Evolutionary conservation across 2,797 vertebrate species (phyloP).

Genomic region (Myotis planiceps): DNA sequence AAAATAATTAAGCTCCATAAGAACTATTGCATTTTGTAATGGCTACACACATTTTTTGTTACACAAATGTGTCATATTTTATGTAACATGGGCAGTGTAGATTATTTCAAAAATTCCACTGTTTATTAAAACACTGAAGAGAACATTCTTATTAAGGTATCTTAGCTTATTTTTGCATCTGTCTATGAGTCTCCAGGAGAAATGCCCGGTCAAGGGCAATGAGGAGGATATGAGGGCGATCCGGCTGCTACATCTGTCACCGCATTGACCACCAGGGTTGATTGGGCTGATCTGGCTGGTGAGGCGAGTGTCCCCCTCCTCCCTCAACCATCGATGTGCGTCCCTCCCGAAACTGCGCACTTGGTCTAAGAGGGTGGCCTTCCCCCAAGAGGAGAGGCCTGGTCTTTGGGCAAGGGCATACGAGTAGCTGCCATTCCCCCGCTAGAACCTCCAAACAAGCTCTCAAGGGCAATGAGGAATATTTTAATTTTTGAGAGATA

Average conservation of each 20-base stretch:
- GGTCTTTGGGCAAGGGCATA: no score
- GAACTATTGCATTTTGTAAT: neutral
- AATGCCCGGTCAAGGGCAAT: neutral
- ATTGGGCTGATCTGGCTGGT: no score
- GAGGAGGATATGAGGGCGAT: no score
- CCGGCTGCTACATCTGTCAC: no score
- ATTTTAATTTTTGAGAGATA: neutral
- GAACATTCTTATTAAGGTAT: neutral
- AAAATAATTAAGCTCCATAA: neutral
- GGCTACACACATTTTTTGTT: neutral
- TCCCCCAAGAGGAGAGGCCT: no score
- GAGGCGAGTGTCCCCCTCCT: no score
- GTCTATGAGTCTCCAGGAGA: neutral
- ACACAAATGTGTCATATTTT: neutral
- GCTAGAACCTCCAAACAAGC: no score
- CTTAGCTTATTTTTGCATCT: neutral
- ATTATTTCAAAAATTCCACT: neutral
- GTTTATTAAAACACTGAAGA: neutral
- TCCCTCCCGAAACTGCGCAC: no score
- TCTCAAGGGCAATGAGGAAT: neutral
- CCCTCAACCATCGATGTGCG: no score
- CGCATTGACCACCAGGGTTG: no score
- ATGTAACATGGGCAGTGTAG: neutral
- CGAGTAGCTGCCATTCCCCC: no score
- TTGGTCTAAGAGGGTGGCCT: no score